Evolutionary conservation across 2,797 vertebrate genomes (phyloP), one percentile per base, ranked within the genome.

Genomic region (Molossus alvarezi): DNA sequence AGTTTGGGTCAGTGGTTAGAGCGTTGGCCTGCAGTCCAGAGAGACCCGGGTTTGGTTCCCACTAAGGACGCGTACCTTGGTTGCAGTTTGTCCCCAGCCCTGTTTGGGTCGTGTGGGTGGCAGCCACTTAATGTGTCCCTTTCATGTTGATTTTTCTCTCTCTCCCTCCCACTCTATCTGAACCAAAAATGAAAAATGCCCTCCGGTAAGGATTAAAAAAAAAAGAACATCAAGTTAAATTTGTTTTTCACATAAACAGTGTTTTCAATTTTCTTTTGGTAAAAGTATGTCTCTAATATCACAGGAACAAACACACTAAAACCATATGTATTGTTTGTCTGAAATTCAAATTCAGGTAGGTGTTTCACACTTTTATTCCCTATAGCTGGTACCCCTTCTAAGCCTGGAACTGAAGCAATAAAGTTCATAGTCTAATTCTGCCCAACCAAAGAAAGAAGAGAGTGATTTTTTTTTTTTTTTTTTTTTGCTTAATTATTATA

Each of bases 321-420:
- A 60, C 51, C 20, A 6, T 9, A 65, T 41, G 69, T 51, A 11
- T 64, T 72, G 1, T 48, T 85, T 58, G 55, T 15, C 53, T 76
- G 58, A 95, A 85, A 53, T 94, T n/a, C 37, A 93, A 81, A 73
- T 77, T 65, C 75, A 75, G 53, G 71, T 71, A 8, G 3, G 13
- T 69, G 1, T 10, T 37, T 15, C 84, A 7, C 69, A 45, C 58
- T 94, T 90, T 75, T 73, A 81, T 88, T 76, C 72, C 27, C 60
- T 88, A 0, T 60, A 23, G 21, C 8, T 86, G 21, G 29, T 7
- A 64, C 45, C 17, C n/a, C 1, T 77, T 9, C 9, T 14, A 94
- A 64, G 79, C 1, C 18, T 72, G 55, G 6, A 81, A 76, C 48
- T 51, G 3, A 13, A 88, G 48, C 27, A 17, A 55, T 58, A 29